Evolutionary conservation across 2,113 vertebrate species (phyloP).

Genomic region (Asarcornis scutulata): DNA sequence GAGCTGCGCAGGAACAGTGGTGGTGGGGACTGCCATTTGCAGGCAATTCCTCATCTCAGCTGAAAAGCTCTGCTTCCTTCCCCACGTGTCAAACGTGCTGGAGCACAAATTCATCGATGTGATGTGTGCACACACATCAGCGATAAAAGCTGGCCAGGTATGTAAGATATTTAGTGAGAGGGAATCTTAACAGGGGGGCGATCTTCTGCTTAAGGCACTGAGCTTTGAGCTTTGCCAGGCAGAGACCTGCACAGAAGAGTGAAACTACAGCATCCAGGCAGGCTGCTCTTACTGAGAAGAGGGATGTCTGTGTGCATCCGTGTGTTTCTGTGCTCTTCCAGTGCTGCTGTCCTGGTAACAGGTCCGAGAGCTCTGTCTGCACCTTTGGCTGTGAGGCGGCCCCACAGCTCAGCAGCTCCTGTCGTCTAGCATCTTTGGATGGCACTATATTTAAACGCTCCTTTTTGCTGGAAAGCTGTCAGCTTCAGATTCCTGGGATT

Average conservation of each 20-base stretch:
- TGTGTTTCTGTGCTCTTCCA: not conserved
- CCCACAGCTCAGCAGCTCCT: not conserved
- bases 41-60: not conserved
- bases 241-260: not conserved
- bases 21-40: not conserved
- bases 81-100: not conserved
- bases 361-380: not conserved
- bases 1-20: not conserved
- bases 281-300: not conserved
- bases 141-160: not conserved
- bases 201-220: not conserved
- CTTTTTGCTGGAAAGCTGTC: slow-evolving; percentile 13
- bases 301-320: rapidly evolving
- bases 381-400: not conserved
- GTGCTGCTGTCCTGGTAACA: not conserved
- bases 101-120: not conserved
- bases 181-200: not conserved
- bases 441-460: not conserved
- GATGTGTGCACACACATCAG: not conserved
- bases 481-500: slow-evolving; percentile 58
- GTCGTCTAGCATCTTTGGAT: not conserved
- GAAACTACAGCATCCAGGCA: not conserved
- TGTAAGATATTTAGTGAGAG: not conserved
- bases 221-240: not conserved
- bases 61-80: not conserved